phyloP scores from a whole-genome alignment of 2,888 invertebrate species.

The Alviniconcha strummeri region DNA sequence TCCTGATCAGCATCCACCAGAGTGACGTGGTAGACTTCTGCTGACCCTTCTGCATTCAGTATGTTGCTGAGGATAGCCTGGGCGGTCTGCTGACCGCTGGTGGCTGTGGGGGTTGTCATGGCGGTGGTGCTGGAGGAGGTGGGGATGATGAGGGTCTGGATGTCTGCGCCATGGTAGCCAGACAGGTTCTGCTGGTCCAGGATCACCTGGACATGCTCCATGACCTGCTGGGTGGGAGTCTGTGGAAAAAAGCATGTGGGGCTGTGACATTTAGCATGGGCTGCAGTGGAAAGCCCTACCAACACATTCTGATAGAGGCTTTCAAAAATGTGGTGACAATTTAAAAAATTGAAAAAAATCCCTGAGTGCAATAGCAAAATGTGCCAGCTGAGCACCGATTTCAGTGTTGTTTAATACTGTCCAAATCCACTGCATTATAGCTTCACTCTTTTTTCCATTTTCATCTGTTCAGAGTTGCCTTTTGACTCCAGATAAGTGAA shows the following conservation, averaged over 20 bases:
- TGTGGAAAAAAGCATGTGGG: not conserved
- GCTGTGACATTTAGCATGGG: no score
- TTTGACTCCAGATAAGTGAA: no score
- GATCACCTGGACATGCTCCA: constrained; percentile 27
- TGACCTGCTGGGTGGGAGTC: constrained; percentile 6
- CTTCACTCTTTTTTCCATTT: no score
- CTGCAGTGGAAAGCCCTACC: no score
- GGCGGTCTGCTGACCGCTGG: not conserved
- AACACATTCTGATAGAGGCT: no score
- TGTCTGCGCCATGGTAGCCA: not conserved
- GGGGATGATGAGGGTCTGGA: constrained; percentile 27
- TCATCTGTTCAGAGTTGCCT: no score
- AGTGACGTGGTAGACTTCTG: constrained; percentile 31
- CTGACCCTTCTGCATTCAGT: constrained; percentile 1
- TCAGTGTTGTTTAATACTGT: no score
- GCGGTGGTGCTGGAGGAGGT: not conserved
- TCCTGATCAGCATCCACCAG: constrained; percentile 17
- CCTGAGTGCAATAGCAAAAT: no score
- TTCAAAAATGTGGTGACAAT: no score
- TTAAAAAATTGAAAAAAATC: no score
- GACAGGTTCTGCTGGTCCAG: constrained; percentile 19
- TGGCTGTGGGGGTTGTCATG: not conserved
- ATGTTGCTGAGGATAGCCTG: constrained; percentile 23
- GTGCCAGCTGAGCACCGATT: no score
- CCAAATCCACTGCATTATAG: no score